These are phyloP conservation scores for Leptosomus discolor DNA, from an alignment of 2,113 vertebrate genomes.

Conservation along the genomic window DNA sequence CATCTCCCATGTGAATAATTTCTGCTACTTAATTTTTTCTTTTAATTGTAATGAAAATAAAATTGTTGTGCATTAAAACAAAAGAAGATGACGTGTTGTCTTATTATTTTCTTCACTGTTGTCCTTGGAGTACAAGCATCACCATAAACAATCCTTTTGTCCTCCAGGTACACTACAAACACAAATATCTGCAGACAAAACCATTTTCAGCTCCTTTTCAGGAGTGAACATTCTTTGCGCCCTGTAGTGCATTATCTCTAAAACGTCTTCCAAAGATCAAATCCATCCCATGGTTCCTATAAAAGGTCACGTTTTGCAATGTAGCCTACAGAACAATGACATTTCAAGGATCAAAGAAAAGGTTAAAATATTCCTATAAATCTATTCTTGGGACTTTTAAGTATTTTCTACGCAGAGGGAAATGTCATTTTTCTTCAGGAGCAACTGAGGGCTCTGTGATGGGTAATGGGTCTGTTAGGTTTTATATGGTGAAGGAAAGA, in stretches of 20 bases:
- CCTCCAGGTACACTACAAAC: neutral
- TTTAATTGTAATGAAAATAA: neutral
- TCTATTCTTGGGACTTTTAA: conserved; percentile 80
- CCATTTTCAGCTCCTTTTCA: conserved; percentile 28
- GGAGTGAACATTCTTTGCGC: conserved; percentile 35
- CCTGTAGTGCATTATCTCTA: conserved; percentile 63
- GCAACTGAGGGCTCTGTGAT: conserved; percentile 31
- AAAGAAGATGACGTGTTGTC: neutral
- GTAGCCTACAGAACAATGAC: conserved; percentile 83
- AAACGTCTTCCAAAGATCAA: conserved; percentile 73
- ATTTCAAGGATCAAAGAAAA: conserved; percentile 87
- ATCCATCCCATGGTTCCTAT: conserved; percentile 63
- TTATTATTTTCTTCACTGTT: neutral
- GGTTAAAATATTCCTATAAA: conserved; percentile 88
- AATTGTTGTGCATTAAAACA: neutral
- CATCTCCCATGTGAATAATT: neutral
- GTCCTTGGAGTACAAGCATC: neutral
- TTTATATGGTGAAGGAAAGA: conserved; percentile 33
- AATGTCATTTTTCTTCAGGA: conserved; percentile 74
- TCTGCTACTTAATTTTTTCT: neutral
- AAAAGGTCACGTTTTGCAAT: conserved; percentile 78
- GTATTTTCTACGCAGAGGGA: conserved; percentile 70
- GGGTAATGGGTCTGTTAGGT: conserved; percentile 23
- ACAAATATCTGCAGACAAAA: conserved; percentile 16
- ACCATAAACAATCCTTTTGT: neutral